Evolutionary conservation across 2,888 invertebrate species (phyloP).

Genomic region (Sinopyrophorus schimmeli): DNA sequence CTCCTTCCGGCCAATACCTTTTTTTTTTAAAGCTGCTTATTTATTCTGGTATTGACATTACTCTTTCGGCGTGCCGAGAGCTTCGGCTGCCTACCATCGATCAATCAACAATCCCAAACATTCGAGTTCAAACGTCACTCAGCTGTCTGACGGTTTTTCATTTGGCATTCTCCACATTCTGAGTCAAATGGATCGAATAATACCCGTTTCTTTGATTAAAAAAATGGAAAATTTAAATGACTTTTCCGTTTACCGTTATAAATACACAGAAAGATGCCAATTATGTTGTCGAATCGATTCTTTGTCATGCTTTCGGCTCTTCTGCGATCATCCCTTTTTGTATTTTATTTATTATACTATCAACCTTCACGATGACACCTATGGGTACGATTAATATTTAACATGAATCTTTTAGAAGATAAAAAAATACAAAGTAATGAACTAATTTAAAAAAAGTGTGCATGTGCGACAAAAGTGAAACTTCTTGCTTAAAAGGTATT

Average conservation of each 20-base stretch:
- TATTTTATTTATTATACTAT: too few relatives aligned
- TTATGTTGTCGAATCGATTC: background rate
- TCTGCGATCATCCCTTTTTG: too few relatives aligned
- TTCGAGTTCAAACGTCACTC: constrained; percentile 47
- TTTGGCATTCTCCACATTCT: constrained; percentile 42
- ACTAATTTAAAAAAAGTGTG: too few relatives aligned
- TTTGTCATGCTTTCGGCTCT: too few relatives aligned
- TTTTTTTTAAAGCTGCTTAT: constrained; percentile 21
- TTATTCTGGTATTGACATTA: constrained; percentile 32
- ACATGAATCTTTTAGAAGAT: too few relatives aligned
- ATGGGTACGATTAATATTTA: too few relatives aligned
- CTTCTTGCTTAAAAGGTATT: too few relatives aligned
- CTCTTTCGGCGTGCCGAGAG: constrained; percentile 29
- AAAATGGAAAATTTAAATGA: constrained; percentile 25
- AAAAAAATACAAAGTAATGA: too few relatives aligned
- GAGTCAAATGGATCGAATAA: constrained; percentile 43
- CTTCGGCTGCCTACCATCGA: constrained; percentile 45
- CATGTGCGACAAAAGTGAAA: too few relatives aligned
- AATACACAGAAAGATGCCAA: background rate
- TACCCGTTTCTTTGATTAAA: constrained; percentile 29
- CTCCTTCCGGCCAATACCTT: constrained; percentile 11
- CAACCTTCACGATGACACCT: too few relatives aligned
- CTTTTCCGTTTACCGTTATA: background rate
- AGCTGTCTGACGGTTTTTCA: constrained; percentile 45
- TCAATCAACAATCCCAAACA: constrained; percentile 50